Evolutionary conservation across 2,113 vertebrate species (phyloP).

Genomic region (Perca fluviatilis): DNA sequence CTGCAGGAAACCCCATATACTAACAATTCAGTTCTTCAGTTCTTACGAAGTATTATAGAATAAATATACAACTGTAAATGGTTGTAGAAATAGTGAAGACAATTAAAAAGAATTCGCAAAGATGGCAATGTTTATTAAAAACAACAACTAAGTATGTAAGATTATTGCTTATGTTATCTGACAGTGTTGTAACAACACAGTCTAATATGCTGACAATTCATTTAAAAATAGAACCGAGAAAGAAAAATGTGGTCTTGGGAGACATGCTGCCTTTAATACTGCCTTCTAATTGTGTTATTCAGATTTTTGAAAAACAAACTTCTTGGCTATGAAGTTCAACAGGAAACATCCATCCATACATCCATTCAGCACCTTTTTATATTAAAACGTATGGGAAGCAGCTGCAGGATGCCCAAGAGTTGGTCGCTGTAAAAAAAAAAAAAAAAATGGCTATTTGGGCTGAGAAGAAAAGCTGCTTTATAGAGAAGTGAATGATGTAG

Average conservation of each 20-base stretch:
- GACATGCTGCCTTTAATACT: constrained; percentile 7
- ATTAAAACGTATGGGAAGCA: constrained; percentile 47
- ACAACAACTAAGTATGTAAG: background rate
- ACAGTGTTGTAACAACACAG: constrained; percentile 3
- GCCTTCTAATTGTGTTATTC: background rate
- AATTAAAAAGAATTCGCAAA: background rate
- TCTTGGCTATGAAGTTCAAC: background rate
- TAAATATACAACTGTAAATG: background rate
- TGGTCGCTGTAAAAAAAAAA: background rate
- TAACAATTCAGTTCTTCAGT: background rate
- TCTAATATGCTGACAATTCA: background rate
- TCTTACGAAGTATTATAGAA: constrained; percentile 4
- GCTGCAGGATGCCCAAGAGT: constrained; percentile 25
- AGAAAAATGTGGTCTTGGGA: background rate
- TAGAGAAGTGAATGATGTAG: background rate
- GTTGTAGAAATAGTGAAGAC: background rate
- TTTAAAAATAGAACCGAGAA: background rate
- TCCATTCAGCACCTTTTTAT: constrained; percentile 3
- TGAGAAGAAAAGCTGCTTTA: background rate
- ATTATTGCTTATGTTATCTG: background rate
- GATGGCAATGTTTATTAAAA: background rate
- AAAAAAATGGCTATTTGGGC: background rate
- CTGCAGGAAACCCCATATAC: constrained; percentile 32
- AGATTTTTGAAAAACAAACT: constrained; percentile 17
- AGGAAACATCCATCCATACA: constrained; percentile 29